Evolutionary conservation across 2,888 invertebrate species (phyloP).

Genomic region (Xestoiulus laeticollis): DNA sequence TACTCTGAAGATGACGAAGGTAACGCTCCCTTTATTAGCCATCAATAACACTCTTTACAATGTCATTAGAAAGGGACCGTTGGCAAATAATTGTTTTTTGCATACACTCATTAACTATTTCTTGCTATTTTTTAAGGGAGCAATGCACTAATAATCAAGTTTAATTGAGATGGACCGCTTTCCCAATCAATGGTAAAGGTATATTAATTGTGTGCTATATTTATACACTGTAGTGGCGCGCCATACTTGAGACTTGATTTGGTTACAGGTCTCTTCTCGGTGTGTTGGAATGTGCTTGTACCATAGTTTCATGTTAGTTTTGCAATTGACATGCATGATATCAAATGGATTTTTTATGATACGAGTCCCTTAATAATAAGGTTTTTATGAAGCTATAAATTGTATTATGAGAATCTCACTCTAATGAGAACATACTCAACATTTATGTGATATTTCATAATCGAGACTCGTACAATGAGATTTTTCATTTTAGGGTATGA

Average conservation of each 20-base stretch:
- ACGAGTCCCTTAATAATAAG: too few species aligned
- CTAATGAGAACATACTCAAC: too few species aligned
- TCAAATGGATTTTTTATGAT: too few species aligned
- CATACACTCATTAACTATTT: conserved; percentile 16
- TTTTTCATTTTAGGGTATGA: too few species aligned
- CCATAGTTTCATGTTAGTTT: not conserved
- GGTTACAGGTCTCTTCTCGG: not conserved
- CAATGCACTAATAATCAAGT: not conserved
- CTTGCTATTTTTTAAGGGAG: not conserved
- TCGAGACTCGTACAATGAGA: too few species aligned
- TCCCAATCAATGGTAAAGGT: not conserved
- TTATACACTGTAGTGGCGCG: not conserved
- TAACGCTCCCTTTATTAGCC: conserved; percentile 2
- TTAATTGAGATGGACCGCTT: not conserved
- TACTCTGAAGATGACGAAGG: not conserved
- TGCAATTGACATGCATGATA: not conserved
- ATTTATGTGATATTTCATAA: too few species aligned
- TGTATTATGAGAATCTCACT: too few species aligned
- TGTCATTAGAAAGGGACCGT: conserved; percentile 37
- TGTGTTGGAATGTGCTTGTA: not conserved
- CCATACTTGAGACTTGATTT: not conserved
- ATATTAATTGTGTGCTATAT: not conserved
- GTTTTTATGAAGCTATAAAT: too few species aligned
- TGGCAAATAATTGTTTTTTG: conserved; percentile 18
- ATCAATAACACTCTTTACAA: conserved; percentile 22